A percentile compares a stretch with the other conserved stretches of the same genome.
These are phyloP conservation scores for Leptopterna dolabrata DNA, from an alignment of 2,888 invertebrate species.

Conservation along the genomic window DNA sequence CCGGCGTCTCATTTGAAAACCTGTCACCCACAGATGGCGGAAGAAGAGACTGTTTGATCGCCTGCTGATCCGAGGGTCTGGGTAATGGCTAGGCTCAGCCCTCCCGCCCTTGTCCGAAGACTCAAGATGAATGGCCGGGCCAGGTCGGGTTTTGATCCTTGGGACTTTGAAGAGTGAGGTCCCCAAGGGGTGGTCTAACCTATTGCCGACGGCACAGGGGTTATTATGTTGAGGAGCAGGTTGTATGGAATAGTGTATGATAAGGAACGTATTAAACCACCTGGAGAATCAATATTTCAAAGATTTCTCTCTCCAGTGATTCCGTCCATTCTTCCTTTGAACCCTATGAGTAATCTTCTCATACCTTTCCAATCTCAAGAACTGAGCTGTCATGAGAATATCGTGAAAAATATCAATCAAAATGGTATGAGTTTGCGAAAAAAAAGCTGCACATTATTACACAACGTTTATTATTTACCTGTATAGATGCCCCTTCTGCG, in stretches of 20 bases:
- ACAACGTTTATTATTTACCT: no score
- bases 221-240: not conserved
- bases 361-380: not conserved
- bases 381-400: no score
- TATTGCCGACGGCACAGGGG: not conserved
- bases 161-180: not conserved
- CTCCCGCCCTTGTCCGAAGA: not conserved
- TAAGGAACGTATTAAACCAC: not conserved
- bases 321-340: not conserved
- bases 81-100: not conserved
- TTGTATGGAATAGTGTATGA: not conserved
- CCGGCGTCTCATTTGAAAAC: conserved; percentile 3
- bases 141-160: not conserved
- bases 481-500: no score
- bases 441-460: no score
- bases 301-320: not conserved
- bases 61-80: not conserved
- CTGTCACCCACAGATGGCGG: not conserved
- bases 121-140: not conserved
- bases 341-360: not conserved
- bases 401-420: no score
- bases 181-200: not conserved
- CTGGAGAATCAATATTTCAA: conserved; percentile 6
- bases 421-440: no score
- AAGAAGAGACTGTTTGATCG: conserved; percentile 7